Conservation (phyloP, 2,797 vertebrate genomes). For the Spheniscus humboldti region DNA sequence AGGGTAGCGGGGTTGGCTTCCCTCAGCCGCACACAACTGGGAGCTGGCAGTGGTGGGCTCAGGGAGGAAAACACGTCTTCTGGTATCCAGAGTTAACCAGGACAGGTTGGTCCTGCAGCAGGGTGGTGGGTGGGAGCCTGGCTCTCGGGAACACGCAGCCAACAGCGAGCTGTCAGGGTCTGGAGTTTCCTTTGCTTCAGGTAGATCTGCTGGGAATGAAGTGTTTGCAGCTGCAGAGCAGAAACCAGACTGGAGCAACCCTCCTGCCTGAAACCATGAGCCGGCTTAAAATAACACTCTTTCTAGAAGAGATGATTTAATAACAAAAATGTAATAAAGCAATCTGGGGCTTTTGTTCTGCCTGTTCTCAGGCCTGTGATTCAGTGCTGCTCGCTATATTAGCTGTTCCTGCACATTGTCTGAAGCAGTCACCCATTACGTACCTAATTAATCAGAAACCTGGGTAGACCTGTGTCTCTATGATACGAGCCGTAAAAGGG, state of each 20-base stretch:
- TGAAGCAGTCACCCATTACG: background rate
- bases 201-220: background rate
- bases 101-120: background rate
- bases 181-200: background rate
- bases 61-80: background rate
- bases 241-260: background rate
- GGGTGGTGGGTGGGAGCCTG: background rate
- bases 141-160: rapidly evolving
- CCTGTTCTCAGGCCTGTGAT: background rate
- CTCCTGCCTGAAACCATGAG: background rate
- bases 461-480: background rate
- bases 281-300: background rate
- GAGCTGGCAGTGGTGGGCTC: background rate
- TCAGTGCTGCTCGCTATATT: background rate
- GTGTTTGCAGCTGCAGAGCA: background rate
- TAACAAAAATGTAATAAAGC: background rate
- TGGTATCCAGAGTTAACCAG: background rate
- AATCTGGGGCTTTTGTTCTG: background rate
- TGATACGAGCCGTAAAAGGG: background rate
- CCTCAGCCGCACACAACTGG: background rate
- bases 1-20: background rate
- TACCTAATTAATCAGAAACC: slow-evolving; percentile 1
- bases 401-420: slow-evolving; percentile 8
- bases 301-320: background rate
- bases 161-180: background rate